phyloP scores from a whole-genome alignment of 1,140 invertebrate species.

The Pissodes strobi region DNA sequence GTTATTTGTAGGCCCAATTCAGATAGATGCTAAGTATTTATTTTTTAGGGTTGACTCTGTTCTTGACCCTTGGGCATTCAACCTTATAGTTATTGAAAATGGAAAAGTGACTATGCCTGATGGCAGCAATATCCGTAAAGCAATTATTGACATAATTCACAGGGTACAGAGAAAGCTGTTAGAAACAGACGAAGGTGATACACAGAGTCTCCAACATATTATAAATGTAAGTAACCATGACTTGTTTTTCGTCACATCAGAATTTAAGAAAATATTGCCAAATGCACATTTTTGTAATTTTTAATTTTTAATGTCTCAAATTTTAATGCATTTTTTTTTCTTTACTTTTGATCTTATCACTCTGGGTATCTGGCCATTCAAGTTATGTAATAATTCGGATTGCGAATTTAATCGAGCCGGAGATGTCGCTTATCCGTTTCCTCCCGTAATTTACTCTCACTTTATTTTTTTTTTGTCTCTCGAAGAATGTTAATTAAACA shows the following conservation, averaged over 20 bases:
- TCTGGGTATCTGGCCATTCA: too few relatives aligned
- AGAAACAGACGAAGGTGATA: slow-evolving; percentile 72
- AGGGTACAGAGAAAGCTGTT: slow-evolving; percentile 64
- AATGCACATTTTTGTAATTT: background rate
- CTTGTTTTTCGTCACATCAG: background rate
- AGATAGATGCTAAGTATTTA: too few relatives aligned
- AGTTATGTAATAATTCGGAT: too few relatives aligned
- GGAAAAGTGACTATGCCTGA: slow-evolving; percentile 63
- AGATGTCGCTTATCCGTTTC: too few relatives aligned
- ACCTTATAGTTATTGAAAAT: slow-evolving; percentile 54
- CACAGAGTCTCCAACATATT: slow-evolving; percentile 69
- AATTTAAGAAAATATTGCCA: background rate
- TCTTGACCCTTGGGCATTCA: slow-evolving; percentile 53
- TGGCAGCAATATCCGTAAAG: slow-evolving; percentile 65
- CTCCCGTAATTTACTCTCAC: too few relatives aligned
- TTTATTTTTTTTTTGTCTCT: too few relatives aligned
- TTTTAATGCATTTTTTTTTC: background rate
- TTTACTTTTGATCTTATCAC: too few relatives aligned
- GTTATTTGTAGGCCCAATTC: too few relatives aligned
- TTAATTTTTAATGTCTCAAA: too few relatives aligned
- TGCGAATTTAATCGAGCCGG: too few relatives aligned
- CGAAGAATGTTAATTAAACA: too few relatives aligned
- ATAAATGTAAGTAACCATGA: slow-evolving; percentile 55
- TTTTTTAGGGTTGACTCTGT: slow-evolving; percentile 47
- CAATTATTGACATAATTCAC: slow-evolving; percentile 60